Evolutionary conservation across 2,113 vertebrate genomes (phyloP).

Genomic region (Trichechus manatus): DNA sequence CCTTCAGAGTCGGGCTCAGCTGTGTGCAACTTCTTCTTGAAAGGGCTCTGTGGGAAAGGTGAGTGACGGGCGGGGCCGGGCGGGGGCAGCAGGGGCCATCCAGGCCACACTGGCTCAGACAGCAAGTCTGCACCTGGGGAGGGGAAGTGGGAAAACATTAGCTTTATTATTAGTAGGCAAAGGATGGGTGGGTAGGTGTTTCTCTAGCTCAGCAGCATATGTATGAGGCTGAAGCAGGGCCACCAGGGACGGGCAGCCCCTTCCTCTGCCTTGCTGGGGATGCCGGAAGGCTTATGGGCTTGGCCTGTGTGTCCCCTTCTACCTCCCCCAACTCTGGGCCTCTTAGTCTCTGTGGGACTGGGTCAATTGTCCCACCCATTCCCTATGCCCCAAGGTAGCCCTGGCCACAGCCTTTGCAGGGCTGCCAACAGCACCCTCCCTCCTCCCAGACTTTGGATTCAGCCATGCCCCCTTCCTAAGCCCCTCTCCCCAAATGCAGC

Average conservation of each 20-base stretch:
- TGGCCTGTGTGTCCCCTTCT: not conserved
- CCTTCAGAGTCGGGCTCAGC: constrained; percentile 54
- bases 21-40: constrained; percentile 53
- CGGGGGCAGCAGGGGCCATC: not conserved
- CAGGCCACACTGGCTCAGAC: fast-evolving
- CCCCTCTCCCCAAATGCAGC: not conserved
- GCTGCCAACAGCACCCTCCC: not conserved
- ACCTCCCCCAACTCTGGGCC: not conserved
- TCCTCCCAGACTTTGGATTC: fast-evolving
- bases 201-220: not conserved
- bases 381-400: not conserved
- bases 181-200: not conserved
- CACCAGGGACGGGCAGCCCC: not conserved
- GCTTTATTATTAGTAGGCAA: not conserved
- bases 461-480: not conserved
- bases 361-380: fast-evolving
- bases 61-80: not conserved
- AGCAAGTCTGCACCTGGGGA: not conserved
- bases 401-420: not conserved
- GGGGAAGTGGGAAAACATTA: not conserved
- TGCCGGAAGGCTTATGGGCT: not conserved
- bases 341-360: not conserved
- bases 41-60: constrained; percentile 65
- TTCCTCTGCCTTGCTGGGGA: not conserved
- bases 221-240: not conserved